Conservation (phyloP, 2,888 invertebrate genomes). For the Lissocephala sabroskyi region DNA sequence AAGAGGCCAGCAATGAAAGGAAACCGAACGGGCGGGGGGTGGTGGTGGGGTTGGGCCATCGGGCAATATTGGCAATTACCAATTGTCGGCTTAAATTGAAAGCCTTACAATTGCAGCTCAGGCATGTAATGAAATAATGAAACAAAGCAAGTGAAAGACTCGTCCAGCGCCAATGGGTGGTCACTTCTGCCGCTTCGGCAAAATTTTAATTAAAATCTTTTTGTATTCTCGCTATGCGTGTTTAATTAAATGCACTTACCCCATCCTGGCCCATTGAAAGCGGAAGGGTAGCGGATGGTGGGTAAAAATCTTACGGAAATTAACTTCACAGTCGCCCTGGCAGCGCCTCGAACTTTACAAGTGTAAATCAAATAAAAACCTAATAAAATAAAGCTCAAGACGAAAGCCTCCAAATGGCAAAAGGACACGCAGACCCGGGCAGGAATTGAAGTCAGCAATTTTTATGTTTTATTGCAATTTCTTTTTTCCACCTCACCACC, state of each 20-base stretch:
- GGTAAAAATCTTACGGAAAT: too few relatives aligned
- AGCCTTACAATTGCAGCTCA: constrained; percentile 54
- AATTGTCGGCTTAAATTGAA: constrained; percentile 58
- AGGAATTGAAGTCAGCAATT: constrained; percentile 59
- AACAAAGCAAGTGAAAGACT: constrained; percentile 25
- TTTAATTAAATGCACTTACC: constrained; percentile 56
- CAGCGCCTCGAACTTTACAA: constrained; percentile 23
- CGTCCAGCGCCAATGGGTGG: constrained; percentile 3
- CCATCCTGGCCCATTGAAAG: constrained; percentile 16
- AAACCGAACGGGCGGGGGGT: too few relatives aligned
- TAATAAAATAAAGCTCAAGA: constrained; percentile 46
- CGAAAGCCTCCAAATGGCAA: constrained; percentile 2
- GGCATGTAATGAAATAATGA: constrained; percentile 55
- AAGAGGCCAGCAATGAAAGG: too few relatives aligned
- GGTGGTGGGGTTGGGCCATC: constrained; percentile 3
- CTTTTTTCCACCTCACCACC: constrained; percentile 41
- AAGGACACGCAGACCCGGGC: constrained; percentile 7
- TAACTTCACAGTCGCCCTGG: too few relatives aligned
- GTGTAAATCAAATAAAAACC: constrained; percentile 64
- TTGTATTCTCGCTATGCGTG: constrained; percentile 30
- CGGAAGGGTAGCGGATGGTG: too few relatives aligned
- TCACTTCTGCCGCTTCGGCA: constrained; percentile 48
- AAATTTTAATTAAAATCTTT: constrained; percentile 57
- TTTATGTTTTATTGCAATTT: constrained; percentile 63
- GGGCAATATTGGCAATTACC: constrained; percentile 48